Conservation (phyloP, 2,797 vertebrate genomes). For the Myotis myotis region DNA sequence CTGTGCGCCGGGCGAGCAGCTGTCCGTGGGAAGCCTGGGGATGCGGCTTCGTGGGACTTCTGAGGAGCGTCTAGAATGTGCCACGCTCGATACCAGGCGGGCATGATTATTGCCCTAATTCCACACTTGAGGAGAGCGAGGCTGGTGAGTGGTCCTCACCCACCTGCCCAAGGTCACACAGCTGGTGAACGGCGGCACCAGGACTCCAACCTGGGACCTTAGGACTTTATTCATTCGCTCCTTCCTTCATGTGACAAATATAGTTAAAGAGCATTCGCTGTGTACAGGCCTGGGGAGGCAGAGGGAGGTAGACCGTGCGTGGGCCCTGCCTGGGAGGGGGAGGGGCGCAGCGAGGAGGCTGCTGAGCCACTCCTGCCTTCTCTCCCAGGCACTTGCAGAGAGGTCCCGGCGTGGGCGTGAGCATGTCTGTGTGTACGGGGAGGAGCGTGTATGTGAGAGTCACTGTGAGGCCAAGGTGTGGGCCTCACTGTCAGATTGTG, state of each 20-base stretch:
- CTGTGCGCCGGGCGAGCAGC: neutral
- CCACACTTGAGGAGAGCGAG: neutral
- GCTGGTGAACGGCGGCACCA: neutral
- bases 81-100: neutral
- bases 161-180: neutral
- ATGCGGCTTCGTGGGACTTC: neutral
- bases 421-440: neutral
- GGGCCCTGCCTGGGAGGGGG: neutral
- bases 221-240: neutral
- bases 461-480: neutral
- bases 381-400: fast-evolving
- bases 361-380: neutral
- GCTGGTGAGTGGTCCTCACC: neutral
- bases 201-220: neutral
- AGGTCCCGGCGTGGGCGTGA: too few relatives aligned
- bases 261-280: neutral
- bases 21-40: neutral
- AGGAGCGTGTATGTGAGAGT: neutral
- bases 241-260: neutral
- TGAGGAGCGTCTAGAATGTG: neutral
- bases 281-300: neutral
- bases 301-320: neutral
- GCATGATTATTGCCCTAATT: fast-evolving
- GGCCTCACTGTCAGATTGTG: neutral
- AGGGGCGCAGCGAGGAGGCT: neutral